These are phyloP conservation scores for Gallinago nigripennis DNA, from an alignment of 2,797 vertebrate species.

Conservation along the genomic window DNA sequence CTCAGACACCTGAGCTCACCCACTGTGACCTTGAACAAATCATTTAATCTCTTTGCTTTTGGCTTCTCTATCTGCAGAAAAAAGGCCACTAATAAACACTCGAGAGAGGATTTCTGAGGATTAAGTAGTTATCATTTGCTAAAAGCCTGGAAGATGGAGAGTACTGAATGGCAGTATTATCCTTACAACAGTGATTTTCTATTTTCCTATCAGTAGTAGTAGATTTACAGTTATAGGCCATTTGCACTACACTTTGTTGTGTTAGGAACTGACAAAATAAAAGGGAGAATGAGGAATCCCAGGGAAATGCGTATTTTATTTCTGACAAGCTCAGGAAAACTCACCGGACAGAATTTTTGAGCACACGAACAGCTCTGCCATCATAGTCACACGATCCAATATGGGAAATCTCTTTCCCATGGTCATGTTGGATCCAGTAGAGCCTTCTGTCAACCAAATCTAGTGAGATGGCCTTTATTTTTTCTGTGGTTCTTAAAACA, in stretches of 20 bases:
- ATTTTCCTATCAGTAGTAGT: background rate
- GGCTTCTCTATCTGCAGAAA: background rate
- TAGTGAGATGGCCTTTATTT: slow-evolving; percentile 77
- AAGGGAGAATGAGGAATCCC: background rate
- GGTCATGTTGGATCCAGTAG: slow-evolving; percentile 86
- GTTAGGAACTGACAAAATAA: background rate
- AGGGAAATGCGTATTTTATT: background rate
- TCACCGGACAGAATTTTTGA: slow-evolving; percentile 79
- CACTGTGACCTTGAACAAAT: slow-evolving; percentile 29
- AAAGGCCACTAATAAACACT: slow-evolving; percentile 2
- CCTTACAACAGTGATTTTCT: background rate
- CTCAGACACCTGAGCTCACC: slow-evolving; percentile 47
- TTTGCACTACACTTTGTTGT: background rate
- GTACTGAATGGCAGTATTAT: background rate
- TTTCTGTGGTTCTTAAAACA: slow-evolving; percentile 76
- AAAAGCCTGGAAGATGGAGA: background rate
- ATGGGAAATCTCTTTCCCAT: slow-evolving; percentile 58
- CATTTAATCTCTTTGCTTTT: slow-evolving; percentile 40
- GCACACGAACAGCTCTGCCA: slow-evolving; percentile 76
- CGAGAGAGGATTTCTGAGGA: background rate
- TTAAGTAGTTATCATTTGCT: slow-evolving; percentile 1
- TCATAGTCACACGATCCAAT: slow-evolving; percentile 88
- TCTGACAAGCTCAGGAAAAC: slow-evolving; percentile 25
- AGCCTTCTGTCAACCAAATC: slow-evolving; percentile 81
- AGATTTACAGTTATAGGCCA: background rate